Conservation (phyloP, 2,888 invertebrate species). For the Macaria liturata region DNA sequence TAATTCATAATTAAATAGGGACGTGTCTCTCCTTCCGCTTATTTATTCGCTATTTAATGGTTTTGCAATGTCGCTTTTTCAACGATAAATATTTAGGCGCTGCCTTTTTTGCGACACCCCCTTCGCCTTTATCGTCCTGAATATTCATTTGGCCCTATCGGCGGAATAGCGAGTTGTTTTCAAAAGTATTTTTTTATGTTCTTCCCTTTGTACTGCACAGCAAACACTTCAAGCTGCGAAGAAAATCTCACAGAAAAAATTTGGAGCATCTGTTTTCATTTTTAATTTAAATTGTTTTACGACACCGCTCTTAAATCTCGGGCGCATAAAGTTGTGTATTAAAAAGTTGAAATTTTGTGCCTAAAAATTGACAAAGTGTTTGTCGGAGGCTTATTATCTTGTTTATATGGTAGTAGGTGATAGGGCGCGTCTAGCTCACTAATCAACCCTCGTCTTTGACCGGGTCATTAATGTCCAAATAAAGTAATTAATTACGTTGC, state of each 20-base stretch:
- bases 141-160: constrained; percentile 79
- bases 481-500: constrained; percentile 80
- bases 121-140: constrained; percentile 71
- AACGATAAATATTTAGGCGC: constrained; percentile 62
- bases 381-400: constrained; percentile 27
- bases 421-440: constrained; percentile 61
- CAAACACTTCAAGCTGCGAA: constrained; percentile 43
- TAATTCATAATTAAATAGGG: constrained; percentile 82
- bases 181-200: constrained; percentile 67
- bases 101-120: constrained; percentile 68
- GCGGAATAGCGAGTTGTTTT: constrained; percentile 71
- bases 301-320: constrained; percentile 20
- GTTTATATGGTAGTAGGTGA: constrained; percentile 37
- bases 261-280: constrained; percentile 43
- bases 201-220: constrained; percentile 57
- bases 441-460: constrained; percentile 75
- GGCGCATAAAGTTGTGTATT: constrained; percentile 17
- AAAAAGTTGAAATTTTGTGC: constrained; percentile 26
- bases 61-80: constrained; percentile 69
- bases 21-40: constrained; percentile 68
- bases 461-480: constrained; percentile 81
- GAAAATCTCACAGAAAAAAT: constrained; percentile 51
- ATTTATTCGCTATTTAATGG: constrained; percentile 79
- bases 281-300: constrained; percentile 38
- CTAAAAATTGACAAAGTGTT: constrained; percentile 18